Evolutionary conservation across 2,113 vertebrate species (phyloP).

Genomic region (Chionodraco myersi): DNA sequence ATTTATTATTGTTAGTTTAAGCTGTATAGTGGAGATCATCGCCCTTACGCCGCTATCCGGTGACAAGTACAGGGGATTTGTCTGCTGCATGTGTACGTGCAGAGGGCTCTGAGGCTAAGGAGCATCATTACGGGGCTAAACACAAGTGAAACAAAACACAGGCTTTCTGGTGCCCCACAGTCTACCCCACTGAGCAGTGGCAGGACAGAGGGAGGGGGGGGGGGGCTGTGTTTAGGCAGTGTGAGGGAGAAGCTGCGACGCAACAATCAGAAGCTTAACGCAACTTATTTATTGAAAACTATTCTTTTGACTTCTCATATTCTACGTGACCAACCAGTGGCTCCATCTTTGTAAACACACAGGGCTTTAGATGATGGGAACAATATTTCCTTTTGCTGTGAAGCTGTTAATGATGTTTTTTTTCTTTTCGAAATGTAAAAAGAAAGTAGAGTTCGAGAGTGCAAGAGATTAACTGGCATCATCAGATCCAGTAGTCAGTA

Average conservation of each 20-base stretch:
- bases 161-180: slow-evolving; percentile 72
- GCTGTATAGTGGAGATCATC: slow-evolving; percentile 15
- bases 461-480: neutral
- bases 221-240: slow-evolving; percentile 22
- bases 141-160: slow-evolving; percentile 69
- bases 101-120: slow-evolving; percentile 57
- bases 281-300: slow-evolving; percentile 13
- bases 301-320: neutral
- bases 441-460: neutral
- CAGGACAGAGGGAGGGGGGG: slow-evolving; percentile 26
- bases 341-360: slow-evolving; percentile 1
- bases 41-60: slow-evolving; percentile 12
- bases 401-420: neutral
- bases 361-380: neutral
- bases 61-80: slow-evolving; percentile 53
- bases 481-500: neutral
- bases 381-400: neutral
- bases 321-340: neutral
- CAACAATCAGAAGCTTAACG: neutral
- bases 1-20: slow-evolving; percentile 28
- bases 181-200: slow-evolving; percentile 51
- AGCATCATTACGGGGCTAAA: slow-evolving; percentile 70
- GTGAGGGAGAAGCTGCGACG: slow-evolving; percentile 16
- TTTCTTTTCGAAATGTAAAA: neutral
- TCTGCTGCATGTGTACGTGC: slow-evolving; percentile 45